Base-by-base conservation (phyloP, 2,113 vertebrate genomes). In the Dicentrarchus labrax region DNA sequence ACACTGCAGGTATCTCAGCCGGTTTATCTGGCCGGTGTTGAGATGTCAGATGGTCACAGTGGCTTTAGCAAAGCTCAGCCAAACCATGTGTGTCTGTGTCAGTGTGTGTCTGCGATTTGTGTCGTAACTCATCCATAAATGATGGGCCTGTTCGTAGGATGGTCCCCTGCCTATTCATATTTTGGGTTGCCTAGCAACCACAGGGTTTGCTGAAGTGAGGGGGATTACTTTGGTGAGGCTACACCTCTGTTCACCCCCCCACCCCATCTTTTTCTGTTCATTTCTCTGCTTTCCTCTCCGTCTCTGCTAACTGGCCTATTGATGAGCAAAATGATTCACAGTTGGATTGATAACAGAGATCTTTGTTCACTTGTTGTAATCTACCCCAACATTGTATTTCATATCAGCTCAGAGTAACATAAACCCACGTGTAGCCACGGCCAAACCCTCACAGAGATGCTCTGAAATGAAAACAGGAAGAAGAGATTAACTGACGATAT, bases 121-220 rank as follows among this genome's bases (percentile, higher is more conserved):
- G 91, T 84, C 36, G 39, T 79, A 88, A 80, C 83, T 93, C 91
- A 93, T 89, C 92, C 92, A 93, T 94, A 92, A 91, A 93, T 92
- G 86, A 93, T 91, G 81, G 84, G 60, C 73, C 78, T 50, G 39
- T 88, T 90, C 70, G 13, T 83, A 84, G 84, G 88, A 90, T 68
- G 83, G 71, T 91, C 85, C 86, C 90, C 83, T 79, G 91, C 86
- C 89, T 92, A 90, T 93, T 94, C 92, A 91, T 93, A 89, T 95
- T 95, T 95, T 92, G 82, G 89, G 93, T 95, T 93, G 92, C 94
- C 85, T 95, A 93, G 93, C 93, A 95, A 95, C 94, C 83, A 15
- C 50, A 21, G 71, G 88, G 82, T 86, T 91, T 76, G 56, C 82
- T 57, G 50, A 86, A 78, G 54, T 86, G 72, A 79, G 67, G 83